Base-by-base conservation (phyloP, 1,140 invertebrate genomes). In the Lepidostoma basale region DNA sequence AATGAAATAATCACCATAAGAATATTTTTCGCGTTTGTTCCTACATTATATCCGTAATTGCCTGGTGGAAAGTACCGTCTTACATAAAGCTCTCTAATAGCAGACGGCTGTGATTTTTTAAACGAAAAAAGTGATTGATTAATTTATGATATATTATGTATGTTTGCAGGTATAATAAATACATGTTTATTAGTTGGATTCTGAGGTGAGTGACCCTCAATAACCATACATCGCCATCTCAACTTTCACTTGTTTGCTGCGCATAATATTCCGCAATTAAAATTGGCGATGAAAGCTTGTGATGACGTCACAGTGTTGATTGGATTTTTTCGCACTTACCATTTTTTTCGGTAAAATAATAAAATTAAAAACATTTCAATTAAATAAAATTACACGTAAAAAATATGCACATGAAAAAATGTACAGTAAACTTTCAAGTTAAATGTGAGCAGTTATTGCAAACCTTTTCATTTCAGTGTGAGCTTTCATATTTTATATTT, bases 201-300 rank as follows among this genome's bases (percentile, higher is more conserved):
- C 3, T 18, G 52, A 22, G 52, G 14, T 56, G 28, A 3, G 14
- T 18, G 52, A 56, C 52, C 52, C 9, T n/a, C n/a, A n/a, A n/a
- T n/a, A n/a, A n/a, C n/a, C 6, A 36, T 3, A 9, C 26, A 12
- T 36, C 26, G 49, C n/a, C 26, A 33, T 54, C 23, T 16, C 20
- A 22, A 36, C 52, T 56, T 56, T 56, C 52, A 56, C 30, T 36
- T 18, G 14, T 36, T 36, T 30, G 36, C 36, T 56, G 36, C 22
- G 28, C 52, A 18, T 56, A 39, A 36, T 33, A 49, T n/a, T 49
- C n/a, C 14, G 52, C 36, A 56, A 56, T 39, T 56, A 56, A 56
- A 36, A 56, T 36, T 12, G 3, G 30, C 30, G 52, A 56, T 14
- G 26, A 33, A 20, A 56, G 12, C 8, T 23, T 23, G 39, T 9